These are phyloP conservation scores for Embiotoca jacksoni DNA, from an alignment of 2,113 vertebrate species.

Conservation along the genomic window DNA sequence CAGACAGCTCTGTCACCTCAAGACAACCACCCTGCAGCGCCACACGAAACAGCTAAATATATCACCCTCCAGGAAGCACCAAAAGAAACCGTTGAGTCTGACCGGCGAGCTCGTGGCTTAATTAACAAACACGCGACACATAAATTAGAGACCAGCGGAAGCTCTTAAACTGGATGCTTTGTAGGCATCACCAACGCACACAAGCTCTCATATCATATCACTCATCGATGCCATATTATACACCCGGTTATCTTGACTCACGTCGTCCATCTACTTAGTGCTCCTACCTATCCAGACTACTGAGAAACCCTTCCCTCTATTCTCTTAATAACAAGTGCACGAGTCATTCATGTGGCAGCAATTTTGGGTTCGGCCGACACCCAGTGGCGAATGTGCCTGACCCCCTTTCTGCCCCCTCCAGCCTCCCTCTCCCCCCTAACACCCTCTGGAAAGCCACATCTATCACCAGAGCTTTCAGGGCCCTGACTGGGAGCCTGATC, in stretches of 20 bases:
- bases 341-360: slow-evolving; percentile 75
- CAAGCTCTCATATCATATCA: slow-evolving; percentile 57
- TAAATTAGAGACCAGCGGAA: slow-evolving; percentile 79
- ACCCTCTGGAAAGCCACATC: slow-evolving; percentile 81
- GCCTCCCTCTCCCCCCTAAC: slow-evolving; percentile 55
- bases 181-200: slow-evolving; percentile 54
- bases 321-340: slow-evolving; percentile 52
- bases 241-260: slow-evolving; percentile 29
- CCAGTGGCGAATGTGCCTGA: slow-evolving; percentile 71
- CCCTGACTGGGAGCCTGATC: slow-evolving; percentile 59
- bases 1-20: slow-evolving; percentile 79
- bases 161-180: slow-evolving; percentile 64
- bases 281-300: slow-evolving; percentile 33
- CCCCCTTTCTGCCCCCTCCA: slow-evolving; percentile 66
- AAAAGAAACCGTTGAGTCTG: slow-evolving; percentile 44
- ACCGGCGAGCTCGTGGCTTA: slow-evolving; percentile 72
- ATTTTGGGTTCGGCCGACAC: slow-evolving; percentile 69
- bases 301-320: slow-evolving; percentile 31
- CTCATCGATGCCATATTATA: slow-evolving; percentile 34
- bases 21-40: slow-evolving; percentile 74
- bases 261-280: slow-evolving; percentile 34
- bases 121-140: slow-evolving; percentile 78
- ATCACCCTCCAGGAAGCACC: slow-evolving; percentile 69
- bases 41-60: slow-evolving; percentile 82
- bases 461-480: slow-evolving; percentile 64